Conservation (phyloP, 2,113 vertebrate species). For the Psilopogon haemacephalus region DNA sequence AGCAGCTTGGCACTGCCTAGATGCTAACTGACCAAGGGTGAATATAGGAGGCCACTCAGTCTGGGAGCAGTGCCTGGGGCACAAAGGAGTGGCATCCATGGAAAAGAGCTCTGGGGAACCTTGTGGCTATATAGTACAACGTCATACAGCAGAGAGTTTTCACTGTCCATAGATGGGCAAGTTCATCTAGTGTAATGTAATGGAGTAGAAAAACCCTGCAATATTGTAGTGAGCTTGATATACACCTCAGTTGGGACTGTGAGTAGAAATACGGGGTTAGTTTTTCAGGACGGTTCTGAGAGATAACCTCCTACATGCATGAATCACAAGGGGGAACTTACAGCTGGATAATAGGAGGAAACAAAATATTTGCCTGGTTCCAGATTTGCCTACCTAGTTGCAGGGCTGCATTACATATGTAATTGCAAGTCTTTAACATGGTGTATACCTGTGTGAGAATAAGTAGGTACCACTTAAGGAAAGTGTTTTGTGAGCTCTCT, state of each 20-base stretch:
- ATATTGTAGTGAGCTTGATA: background rate
- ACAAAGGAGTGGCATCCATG: background rate
- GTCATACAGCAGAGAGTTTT: background rate
- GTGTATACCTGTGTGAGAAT: background rate
- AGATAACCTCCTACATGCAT: background rate
- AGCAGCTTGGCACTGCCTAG: rapidly evolving
- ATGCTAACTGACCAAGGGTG: background rate
- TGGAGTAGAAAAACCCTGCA: background rate
- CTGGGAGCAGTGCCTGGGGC: background rate
- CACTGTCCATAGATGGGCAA: rapidly evolving
- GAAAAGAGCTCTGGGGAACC: background rate
- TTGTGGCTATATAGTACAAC: background rate
- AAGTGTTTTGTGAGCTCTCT: background rate
- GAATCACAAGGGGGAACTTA: background rate
- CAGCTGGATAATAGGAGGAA: background rate
- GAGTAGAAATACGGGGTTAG: background rate
- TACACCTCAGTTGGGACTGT: background rate
- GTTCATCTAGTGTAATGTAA: background rate
- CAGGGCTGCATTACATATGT: background rate
- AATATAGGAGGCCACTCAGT: background rate
- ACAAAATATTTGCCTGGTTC: background rate
- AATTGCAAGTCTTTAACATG: background rate
- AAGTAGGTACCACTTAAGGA: background rate
- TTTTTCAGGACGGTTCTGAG: background rate
- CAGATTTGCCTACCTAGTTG: background rate